A percentile compares a stretch with the other conserved stretches of the same genome.
phyloP scores from a whole-genome alignment of 2,113 vertebrate genomes.

The Ciconia maguari region DNA sequence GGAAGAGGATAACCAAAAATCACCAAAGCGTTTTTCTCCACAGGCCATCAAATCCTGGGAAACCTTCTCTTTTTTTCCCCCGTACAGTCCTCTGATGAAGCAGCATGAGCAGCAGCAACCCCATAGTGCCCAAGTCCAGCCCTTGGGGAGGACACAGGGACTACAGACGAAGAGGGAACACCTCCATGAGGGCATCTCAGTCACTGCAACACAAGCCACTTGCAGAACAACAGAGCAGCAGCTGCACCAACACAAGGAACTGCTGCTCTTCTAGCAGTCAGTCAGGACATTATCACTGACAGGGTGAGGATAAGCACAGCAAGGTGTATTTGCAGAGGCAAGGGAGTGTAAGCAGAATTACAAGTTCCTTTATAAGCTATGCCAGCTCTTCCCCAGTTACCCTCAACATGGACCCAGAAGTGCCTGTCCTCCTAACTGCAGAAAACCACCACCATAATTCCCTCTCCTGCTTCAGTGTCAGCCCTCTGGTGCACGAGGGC shows the following conservation, averaged over 20 bases:
- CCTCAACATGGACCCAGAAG: neutral
- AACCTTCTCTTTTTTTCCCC: neutral
- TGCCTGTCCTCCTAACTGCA: neutral
- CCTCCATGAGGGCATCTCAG: fast-evolving
- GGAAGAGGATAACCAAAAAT: neutral
- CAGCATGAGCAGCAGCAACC: neutral
- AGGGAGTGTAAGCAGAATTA: neutral
- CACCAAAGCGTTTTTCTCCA: neutral
- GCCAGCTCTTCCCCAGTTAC: neutral
- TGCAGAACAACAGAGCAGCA: neutral
- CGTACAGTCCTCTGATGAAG: neutral
- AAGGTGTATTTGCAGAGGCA: neutral
- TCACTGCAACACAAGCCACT: neutral
- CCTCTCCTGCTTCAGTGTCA: neutral
- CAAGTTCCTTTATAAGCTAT: neutral
- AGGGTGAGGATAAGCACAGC: neutral
- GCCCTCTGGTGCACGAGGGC: fast-evolving
- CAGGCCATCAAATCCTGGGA: neutral
- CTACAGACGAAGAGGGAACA: neutral
- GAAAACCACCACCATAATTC: neutral
- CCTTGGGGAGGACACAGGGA: neutral
- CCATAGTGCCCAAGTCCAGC: neutral
- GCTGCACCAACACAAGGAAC: neutral
- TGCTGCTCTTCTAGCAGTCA: neutral
- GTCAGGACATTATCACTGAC: neutral